These are phyloP conservation scores for Aphis craccivora DNA, from an alignment of 1,140 invertebrate species.

Conservation along the genomic window DNA sequence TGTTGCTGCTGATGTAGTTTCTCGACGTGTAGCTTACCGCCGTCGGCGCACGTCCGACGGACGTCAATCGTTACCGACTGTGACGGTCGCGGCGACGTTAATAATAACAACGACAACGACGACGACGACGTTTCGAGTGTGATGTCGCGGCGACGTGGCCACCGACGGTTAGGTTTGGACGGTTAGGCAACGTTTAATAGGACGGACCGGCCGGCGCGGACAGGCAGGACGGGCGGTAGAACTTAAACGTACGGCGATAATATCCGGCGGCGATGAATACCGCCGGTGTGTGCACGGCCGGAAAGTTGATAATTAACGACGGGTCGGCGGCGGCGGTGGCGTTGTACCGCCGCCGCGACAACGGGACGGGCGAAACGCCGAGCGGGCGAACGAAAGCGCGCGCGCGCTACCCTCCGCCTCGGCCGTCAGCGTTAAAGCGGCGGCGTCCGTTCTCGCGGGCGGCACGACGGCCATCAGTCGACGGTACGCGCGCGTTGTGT, in stretches of 20 bases:
- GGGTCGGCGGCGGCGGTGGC: background rate
- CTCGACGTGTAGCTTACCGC: no score
- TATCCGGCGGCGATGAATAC: constrained; percentile 54
- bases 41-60: background rate
- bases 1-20: no score
- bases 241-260: constrained; percentile 48
- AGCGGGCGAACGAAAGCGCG: constrained; percentile 24
- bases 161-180: no score
- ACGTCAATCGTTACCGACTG: background rate
- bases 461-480: constrained; percentile 37
- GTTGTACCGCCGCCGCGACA: constrained; percentile 5
- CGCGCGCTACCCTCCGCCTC: constrained; percentile 47
- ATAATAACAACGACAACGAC: background rate
- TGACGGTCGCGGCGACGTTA: background rate
- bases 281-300: constrained; percentile 30
- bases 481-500: constrained; percentile 36
- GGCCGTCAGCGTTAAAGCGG: constrained; percentile 12
- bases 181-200: background rate
- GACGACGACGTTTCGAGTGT: background rate
- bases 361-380: constrained; percentile 25
- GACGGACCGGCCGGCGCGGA: background rate
- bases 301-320: constrained; percentile 57
- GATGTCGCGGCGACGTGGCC: no score
- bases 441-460: constrained; percentile 52
- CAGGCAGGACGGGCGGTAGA: background rate